Base-by-base conservation (phyloP, 2,113 vertebrate species). In the Chlorodrepanis virens region DNA sequence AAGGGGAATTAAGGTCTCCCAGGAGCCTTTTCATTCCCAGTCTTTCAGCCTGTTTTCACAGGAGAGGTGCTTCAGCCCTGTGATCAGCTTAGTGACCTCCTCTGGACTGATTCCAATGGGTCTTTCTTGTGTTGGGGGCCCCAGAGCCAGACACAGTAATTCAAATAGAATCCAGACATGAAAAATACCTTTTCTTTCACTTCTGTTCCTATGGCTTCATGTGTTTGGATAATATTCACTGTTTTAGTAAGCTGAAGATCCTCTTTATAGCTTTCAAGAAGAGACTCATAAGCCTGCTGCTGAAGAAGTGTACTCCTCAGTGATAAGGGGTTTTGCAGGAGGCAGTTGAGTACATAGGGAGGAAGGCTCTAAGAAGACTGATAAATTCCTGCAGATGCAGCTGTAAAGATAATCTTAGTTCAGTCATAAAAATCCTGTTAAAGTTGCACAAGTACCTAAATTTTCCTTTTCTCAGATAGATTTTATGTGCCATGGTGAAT, bases 311-410 rank as follows among this genome's bases (percentile, higher is more conserved):
- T 14, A 37, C 21, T 52, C 40, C 60, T 74, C 44, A 37, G n/a
- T 74, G 71, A 88, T 86, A 96, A 93, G 83, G 56, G 35, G 35
- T 15, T 88, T 75, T 89, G 83, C 52, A 88, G 44, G 29, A 90
- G 42, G 29, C 42, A 94, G 27, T 15, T 86, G 65, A 87, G 27
- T 83, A 81, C 60, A 53, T 6, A 77, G 76, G 85, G 90, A 94
- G 91, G 86, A 92, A 95, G 21, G 33, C 64, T 92, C 39, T 61
- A 82, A 94, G 70, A 40, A 87, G n/a, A 37, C 78, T 56, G 92
- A 96, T 90, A 94, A 95, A 95, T 93, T 96, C 81, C 50, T 93
- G 76, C 83, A 91, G 57, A 86, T 82, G 86, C 44, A 92, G 71
- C 90, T 93, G 72, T 83, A 92, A 92, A 97, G 88, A 97, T 96